Evolutionary conservation across 2,113 vertebrate genomes (phyloP), one percentile per base, ranked within the genome.

Genomic region (Myxocyprinus asiaticus): DNA sequence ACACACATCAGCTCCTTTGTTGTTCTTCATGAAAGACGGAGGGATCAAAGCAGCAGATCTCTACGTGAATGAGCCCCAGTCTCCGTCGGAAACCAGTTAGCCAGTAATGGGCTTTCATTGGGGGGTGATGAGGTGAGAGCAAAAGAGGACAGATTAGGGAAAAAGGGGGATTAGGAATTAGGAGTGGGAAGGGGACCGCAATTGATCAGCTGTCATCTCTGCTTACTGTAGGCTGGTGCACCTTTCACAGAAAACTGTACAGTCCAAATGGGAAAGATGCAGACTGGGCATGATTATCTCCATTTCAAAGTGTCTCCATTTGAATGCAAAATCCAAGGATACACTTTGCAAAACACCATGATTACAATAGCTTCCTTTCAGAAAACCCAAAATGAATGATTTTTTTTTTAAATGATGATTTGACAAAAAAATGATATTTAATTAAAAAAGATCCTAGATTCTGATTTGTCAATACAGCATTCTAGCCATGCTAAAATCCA

Each of bases 141-240:
- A 79, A 45, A 17, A 51, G n/a, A 64, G 43, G 58, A 67, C 53
- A 66, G 65, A 65, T 33, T 58, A 69, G 61, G 78, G 47, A 62
- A 47, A 72, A 64, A 69, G 67, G 77, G 67, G 74, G 45, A 73
- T 71, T 68, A 66, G 55, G 55, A 69, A 83, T 66, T n/a, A 83
- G 53, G 51, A 72, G 55, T 71, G 71, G 7, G 55, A 51, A 12
- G 45, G 53, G 75, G 68, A 78, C 69, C 66, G 85, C 56, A 82
- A 87, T 82, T 82, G 88, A 89, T 89, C 81, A 65, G 12, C 73
- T 85, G 84, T 85, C 83, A 67, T 67, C 65, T 71, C 61, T 7
- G 75, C 86, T 85, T 82, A 85, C 73, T 73, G 67, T 43, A 76
- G 70, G 47, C 9, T 22, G 77, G 9, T 10, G 53, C 63, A 22